Evolutionary conservation across 2,888 invertebrate genomes (phyloP), one percentile per base, ranked within the genome.

Genomic region (Byasa hedistus): DNA sequence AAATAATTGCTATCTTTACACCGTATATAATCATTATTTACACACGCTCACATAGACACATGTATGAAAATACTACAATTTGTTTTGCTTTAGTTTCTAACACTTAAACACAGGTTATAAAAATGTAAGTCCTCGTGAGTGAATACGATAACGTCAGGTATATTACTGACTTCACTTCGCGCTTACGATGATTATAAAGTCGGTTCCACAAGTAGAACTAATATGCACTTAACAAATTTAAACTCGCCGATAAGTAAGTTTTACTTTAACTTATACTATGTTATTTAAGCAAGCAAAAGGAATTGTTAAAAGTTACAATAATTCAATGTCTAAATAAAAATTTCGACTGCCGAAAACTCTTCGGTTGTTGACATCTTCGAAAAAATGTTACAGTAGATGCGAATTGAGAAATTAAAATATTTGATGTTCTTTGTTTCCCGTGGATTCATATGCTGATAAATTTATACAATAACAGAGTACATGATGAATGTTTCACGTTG

Each of bases 141-240:
- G 74, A 68, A 70, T 81, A 72, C 75, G 70, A 72, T 75, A 77
- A 73, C 78, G 80, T 78, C 83, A 79, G 77, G 74, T 73, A 71
- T 69, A 32, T 65, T 69, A 75, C 75, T 75, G 72, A 69, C 71
- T 72, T 70, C 55, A 63, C 63, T 54, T 64, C 68, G 69, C 64
- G 24, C 61, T 68, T 63, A 62, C 66, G 64, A 23, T 54, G 59
- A 27, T 55, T 19, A 22, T 70, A 68, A 69, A 57, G 69, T n/a
- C 32, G 23, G 24, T 44, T 69, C 60, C 69, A 70, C 70, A 70
- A 21, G 17, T 51, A 23, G 51, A 22, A 56, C 5, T n/a, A n/a
- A 48, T n/a, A 48, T 39, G n/a, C n/a, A 48, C n/a, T 48, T 48
- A 2, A 48, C 48, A n/a, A 48, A n/a, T 48, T 48, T n/a, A 48